phyloP scores from a whole-genome alignment of 1,140 invertebrate species.

The Penaeus vannamei region DNA sequence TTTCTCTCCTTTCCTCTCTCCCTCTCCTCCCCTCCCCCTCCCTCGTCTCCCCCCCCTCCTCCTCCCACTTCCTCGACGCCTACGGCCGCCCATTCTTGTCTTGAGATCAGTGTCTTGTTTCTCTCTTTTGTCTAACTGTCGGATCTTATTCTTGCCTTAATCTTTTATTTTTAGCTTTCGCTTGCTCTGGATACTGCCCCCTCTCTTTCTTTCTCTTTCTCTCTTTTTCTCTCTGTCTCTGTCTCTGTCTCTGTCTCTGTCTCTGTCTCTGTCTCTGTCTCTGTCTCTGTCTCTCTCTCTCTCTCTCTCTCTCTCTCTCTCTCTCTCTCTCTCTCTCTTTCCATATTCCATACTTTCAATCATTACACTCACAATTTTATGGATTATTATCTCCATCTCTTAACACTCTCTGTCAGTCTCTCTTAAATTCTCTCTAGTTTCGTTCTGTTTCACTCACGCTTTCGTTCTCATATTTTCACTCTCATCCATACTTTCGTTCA shows the following conservation, averaged over 20 bases:
- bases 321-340: too few relatives aligned
- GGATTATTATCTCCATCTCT: too few relatives aligned
- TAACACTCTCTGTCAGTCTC: too few relatives aligned
- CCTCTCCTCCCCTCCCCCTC: not conserved
- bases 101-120: not conserved
- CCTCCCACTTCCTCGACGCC: too few relatives aligned
- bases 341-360: too few relatives aligned
- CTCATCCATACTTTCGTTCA: too few relatives aligned
- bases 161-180: not conserved
- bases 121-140: not conserved
- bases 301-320: not conserved
- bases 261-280: too few relatives aligned
- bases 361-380: too few relatives aligned
- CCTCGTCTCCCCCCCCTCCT: not conserved
- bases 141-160: not conserved
- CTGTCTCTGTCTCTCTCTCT: too few relatives aligned
- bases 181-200: not conserved
- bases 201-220: not conserved
- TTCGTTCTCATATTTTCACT: too few relatives aligned
- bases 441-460: too few relatives aligned
- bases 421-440: too few relatives aligned
- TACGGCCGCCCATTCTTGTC: not conserved
- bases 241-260: not conserved
- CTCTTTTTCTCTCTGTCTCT: not conserved
- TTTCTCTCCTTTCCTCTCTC: slow-evolving; percentile 13